Conservation (phyloP, 2,888 invertebrate species). For the Dyspetes luteomarginatus region DNA sequence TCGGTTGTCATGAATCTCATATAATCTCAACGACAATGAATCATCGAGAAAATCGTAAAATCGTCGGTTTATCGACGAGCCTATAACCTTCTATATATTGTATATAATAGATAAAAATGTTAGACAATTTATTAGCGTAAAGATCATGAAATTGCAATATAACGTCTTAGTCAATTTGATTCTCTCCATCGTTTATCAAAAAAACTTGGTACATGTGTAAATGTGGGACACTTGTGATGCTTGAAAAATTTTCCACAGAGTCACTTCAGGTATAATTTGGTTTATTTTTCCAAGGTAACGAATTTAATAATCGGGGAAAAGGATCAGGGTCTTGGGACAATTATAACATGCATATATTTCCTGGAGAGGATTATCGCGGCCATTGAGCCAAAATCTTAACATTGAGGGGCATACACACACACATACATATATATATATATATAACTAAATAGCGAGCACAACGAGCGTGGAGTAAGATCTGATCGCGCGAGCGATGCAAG, state of each 20-base stretch:
- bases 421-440: background rate
- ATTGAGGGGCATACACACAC: background rate
- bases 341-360: constrained; percentile 30
- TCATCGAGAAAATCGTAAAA: constrained; percentile 42
- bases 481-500: constrained; percentile 66
- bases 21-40: constrained; percentile 45
- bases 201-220: background rate
- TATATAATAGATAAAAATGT: background rate
- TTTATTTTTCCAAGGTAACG: background rate
- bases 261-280: background rate
- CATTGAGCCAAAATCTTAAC: constrained; percentile 5
- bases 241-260: background rate
- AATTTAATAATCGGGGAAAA: background rate
- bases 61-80: constrained; percentile 31
- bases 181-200: background rate
- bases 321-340: constrained; percentile 28
- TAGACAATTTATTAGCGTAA: constrained; percentile 38
- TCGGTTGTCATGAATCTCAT: background rate
- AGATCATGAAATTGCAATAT: constrained; percentile 2
- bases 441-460: background rate
- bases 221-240: background rate
- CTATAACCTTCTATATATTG: background rate
- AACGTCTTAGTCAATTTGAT: background rate
- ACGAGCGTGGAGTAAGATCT: constrained; percentile 38
- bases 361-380: constrained; percentile 37